Base-by-base conservation (phyloP, 1,140 invertebrate species). In the Drosophila triauraria region DNA sequence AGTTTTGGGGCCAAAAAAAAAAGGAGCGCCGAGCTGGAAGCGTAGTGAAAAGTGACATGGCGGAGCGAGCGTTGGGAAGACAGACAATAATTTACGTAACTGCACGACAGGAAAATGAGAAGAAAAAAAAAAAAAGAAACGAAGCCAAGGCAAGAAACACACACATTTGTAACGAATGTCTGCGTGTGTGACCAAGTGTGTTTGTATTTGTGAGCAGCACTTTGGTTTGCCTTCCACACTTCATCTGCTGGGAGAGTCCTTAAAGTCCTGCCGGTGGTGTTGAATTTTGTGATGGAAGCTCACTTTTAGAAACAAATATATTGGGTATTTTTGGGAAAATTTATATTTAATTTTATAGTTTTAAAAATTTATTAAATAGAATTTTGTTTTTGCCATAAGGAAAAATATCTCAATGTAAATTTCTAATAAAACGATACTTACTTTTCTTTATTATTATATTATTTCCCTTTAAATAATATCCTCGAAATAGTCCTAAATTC, bases 71-170 rank as follows among this genome's bases (percentile, higher is more conserved):
- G 65, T 60, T 76, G 74, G 70, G 61, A 74, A 90, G 85, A 74
- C 82, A 90, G 85, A 90, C 81, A 82, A 88, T 88, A 88, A 88
- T 88, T 88, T 88, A 88, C 84, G 84, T 90, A 90, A 84, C 85
- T 84, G 68, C 75, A 79, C 65, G 79, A 87, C 80, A 80, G 57
- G 62, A 80, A 57, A 65, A 46, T 30, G 27, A 12, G 42, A 13
- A 3, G 46, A 12, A 30, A 20, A 50, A 27, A 61, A 46, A 44
- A 23, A 30, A 47, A 60, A 43, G 53, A 47, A 62, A 59, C 12
- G 63, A 68, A 78, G 64, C 57, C 43, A 59, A 65, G 51, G 42
- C 57, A 78, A 64, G 58, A 47, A 50, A 44, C 62, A 20, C 71
- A 15, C 42, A 44, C 42, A 78, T 76, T 75, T 72, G 85, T 76